Evolutionary conservation across 2,888 invertebrate genomes (phyloP), one percentile per base, ranked within the genome.

Genomic region (Drosophila suboccidentalis): DNA sequence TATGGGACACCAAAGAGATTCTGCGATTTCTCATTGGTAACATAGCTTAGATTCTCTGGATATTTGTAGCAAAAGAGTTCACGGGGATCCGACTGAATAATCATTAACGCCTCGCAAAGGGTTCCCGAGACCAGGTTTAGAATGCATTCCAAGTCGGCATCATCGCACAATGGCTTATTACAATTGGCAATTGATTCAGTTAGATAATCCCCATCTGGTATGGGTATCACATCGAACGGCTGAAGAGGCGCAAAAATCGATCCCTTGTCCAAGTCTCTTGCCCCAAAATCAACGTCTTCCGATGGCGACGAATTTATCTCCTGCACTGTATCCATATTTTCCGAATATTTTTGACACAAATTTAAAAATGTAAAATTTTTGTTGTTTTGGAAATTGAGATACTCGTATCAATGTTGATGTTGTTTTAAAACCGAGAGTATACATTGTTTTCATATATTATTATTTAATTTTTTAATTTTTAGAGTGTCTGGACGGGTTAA

Each of bases 401-500:
- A 22, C 22, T n/a, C n/a, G n/a, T n/a, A n/a, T n/a, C n/a, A 54
- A 8, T 26, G 17, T 47, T 58, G 11, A 29, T 11, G 10, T 36
- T 17, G 17, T 11, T 29, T 57, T 4, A 22, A 51, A 36, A 13
- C 3, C n/a, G 4, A 11, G 10, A 26, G 26, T 26, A 10, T 26
- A 39, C n/a, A 13, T 22, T n/a, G n/a, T 2, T 15, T 11, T 26
- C 6, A 51, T 22, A 26, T 15, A 53, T 5, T 8, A 17, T 36
- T 8, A 17, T 36, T 5, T 55, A 19, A 19, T 61, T 53, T 58
- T 15, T 32, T n/a, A 46, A 26, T 71, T 85, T 82, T 17, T 32
- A 93, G 93, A 75, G 79, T 93, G 0, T 89, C 89, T 46, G 93
- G 93, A 9, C 89, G 92, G 3, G 80, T 93, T 6, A 90, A 91